Evolutionary conservation across 2,113 vertebrate genomes (phyloP), one percentile per base, ranked within the genome.

Genomic region (Herpetotheres cachinnans): DNA sequence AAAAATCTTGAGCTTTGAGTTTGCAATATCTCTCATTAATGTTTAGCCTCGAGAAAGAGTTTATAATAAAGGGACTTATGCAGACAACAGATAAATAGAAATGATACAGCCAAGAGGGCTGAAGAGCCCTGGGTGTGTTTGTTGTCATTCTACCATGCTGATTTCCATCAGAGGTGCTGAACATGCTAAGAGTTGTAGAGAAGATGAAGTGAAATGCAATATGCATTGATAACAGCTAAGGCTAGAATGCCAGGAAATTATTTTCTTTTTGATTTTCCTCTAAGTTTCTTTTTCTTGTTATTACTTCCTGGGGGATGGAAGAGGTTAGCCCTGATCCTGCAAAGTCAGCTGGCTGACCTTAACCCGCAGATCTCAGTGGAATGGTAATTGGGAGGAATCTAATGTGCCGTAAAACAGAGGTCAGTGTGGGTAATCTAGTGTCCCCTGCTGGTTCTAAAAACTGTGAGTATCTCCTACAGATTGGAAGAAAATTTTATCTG

Each of bases 51-150:
- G 66, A 96, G 96, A 96, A 97, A 83, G 93, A 87, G 93, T 93
- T 96, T 95, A 85, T 96, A 72, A 91, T 91, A 96, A 96, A 95
- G 74, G 84, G 49, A 88, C 82, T 91, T 94, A 80, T 2, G 0
- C 87, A 94, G 93, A 93, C 78, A 97, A 94, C 82, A 96, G 97
- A 97, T 95, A 97, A 95, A 96, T 88, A 96, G 89, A 85, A 96
- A 86, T 81, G 78, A 97, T 96, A 95, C 67, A 81, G 93, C 96
- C 94, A 83, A 90, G 93, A 95, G 93, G 82, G 67, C 36, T 93
- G 94, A 96, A 90, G 95, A 97, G 97, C 91, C 89, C 79, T 90
- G 71, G 46, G 84, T 96, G 29, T 80, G 67, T 91, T 93, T 97
- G 82, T 90, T 96, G 95, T 90, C 84, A 52, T 87, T 92, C 79